Percentiles rank a stretch among this genome's conserved stretches.
These are phyloP conservation scores for Bursaphelenchus okinawaensis DNA, from an alignment of 2,888 invertebrate genomes.

Conservation along the genomic window DNA sequence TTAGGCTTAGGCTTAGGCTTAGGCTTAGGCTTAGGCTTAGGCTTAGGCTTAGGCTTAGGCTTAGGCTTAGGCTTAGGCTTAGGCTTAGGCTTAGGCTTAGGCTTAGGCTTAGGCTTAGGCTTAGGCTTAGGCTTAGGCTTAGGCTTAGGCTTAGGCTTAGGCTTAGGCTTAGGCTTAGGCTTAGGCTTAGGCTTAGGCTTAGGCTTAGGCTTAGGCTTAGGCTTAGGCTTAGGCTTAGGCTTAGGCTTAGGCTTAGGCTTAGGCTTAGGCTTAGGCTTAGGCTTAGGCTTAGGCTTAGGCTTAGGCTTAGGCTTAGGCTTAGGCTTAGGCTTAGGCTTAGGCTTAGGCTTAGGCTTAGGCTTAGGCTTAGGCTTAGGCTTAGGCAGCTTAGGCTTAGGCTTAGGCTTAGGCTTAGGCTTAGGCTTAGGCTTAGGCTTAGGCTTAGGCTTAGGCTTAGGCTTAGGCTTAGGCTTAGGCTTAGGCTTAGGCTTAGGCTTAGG, in stretches of 20 bases:
- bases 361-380: too few relatives aligned
- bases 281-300: constrained; percentile 28
- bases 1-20: constrained; percentile 27
- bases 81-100: constrained; percentile 23
- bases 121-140: constrained; percentile 19
- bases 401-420: constrained; percentile 28
- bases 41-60: constrained; percentile 10
- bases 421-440: neutral
- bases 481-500: constrained; percentile 24
- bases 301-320: constrained; percentile 17
- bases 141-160: constrained; percentile 22
- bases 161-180: constrained; percentile 30
- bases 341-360: constrained; percentile 26
- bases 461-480: constrained; percentile 22
- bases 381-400: too few relatives aligned
- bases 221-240: constrained; percentile 1
- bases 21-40: neutral
- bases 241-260: constrained; percentile 27
- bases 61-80: constrained; percentile 23
- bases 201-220: constrained; percentile 19
- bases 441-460: constrained; percentile 14
- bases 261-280: constrained; percentile 20
- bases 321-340: constrained; percentile 24
- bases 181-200: constrained; percentile 22
- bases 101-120: constrained; percentile 28